A percentile compares a stretch with the other conserved stretches of the same genome.
Conservation (phyloP, 2,888 invertebrate genomes). For the Coecobrya sp. region DNA sequence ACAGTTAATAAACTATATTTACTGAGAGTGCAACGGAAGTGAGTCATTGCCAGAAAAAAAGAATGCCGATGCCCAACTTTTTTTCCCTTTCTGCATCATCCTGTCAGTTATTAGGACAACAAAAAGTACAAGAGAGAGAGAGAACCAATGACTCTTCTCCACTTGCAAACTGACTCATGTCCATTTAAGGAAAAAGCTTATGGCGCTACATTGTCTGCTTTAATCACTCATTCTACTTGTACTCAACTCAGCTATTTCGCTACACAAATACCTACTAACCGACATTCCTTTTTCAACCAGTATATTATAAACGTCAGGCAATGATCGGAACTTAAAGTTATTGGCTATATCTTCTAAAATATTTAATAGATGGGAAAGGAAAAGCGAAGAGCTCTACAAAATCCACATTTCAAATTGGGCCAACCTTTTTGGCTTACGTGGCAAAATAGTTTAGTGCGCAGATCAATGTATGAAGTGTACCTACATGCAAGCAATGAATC, state of each 20-base stretch:
- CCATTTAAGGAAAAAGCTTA: slow-evolving; percentile 9
- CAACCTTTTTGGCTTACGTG: neutral
- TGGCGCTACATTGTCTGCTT: slow-evolving; percentile 34
- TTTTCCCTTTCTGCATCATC: slow-evolving; percentile 2
- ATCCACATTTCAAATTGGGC: neutral
- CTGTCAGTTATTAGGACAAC: slow-evolving; percentile 32
- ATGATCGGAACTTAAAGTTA: neutral
- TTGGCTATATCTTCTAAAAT: slow-evolving; percentile 9
- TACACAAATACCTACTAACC: neutral
- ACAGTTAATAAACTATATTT: slow-evolving; percentile 45
- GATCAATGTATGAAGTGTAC: neutral
- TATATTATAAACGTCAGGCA: neutral
- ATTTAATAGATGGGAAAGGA: neutral
- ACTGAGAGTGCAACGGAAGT: slow-evolving; percentile 38
- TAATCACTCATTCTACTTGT: neutral
- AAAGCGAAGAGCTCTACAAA: neutral
- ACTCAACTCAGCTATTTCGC: neutral
- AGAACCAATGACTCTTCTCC: neutral
- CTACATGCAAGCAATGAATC: neutral
- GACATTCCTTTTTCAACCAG: neutral
- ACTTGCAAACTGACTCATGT: slow-evolving; percentile 19
- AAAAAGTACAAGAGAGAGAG: neutral
- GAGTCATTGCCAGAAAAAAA: slow-evolving; percentile 45
- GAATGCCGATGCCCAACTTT: slow-evolving; percentile 21
- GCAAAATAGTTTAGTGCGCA: slow-evolving; percentile 2